Base-by-base conservation (phyloP, 2,113 vertebrate genomes). In the Corythornis madagascariensis region DNA sequence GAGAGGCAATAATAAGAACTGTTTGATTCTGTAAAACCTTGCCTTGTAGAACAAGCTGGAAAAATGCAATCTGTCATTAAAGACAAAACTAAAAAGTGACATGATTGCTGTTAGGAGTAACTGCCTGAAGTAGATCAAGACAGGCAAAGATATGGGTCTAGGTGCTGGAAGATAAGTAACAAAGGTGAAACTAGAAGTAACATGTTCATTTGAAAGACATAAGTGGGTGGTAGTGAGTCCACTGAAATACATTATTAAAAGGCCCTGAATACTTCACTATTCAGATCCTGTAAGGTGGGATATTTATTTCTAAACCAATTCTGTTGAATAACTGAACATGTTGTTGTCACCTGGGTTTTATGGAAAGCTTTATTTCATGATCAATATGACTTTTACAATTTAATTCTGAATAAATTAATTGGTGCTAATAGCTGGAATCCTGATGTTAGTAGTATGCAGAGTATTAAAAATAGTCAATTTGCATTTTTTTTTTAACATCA, bases 381-480 rank as follows among this genome's bases (percentile, higher is more conserved):
- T 57, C 29, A 69, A 6, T 72, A 66, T 63, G 67, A 48, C 73
- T 90, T 90, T 82, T 76, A 70, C 75, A 76, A 21, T 71, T 85
- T 85, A 85, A 86, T 85, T 89, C 75, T 83, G 50, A 88, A 80
- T 24, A 90, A 64, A 93, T 81, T 93, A 88, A 91, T 67, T 94
- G 88, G 89, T 93, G 94, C 92, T 94, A 94, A 94, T 70, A 47
- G 40, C 81, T 80, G 82, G 64, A 79, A 79, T 93, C 81, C 56
- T 91, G 71, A 75, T 92, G 42, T 76, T 74, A 60, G 50, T 65
- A 82, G 59, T 90, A 79, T 87, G 77, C 71, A 79, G 69, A 80
- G 6, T 81, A 76, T 91, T 86, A 79, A 86, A 86, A 90, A 73
- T 7, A 90, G 55, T 55, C 19, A 24, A 28, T 92, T 73, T 73